Base-by-base conservation (phyloP, 2,888 invertebrate genomes). In the Oconnorella tubifera region DNA sequence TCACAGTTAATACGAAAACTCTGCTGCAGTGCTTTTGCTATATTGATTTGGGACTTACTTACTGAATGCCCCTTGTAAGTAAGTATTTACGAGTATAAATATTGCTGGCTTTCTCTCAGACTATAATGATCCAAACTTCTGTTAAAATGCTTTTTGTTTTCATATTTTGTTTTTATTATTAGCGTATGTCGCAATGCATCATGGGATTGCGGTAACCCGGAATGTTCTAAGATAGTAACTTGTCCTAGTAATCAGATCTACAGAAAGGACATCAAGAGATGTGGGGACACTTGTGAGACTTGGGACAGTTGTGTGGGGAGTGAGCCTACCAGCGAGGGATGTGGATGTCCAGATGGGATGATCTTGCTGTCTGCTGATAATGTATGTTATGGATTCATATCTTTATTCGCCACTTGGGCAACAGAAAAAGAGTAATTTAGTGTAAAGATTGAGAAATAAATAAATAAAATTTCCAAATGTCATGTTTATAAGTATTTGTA, bases 161-260 rank as follows among this genome's bases (percentile, higher is more conserved):
- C n/a, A n/a, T n/a, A n/a, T n/a, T n/a, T 40, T 6, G 10, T 14
- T 40, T 40, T 53, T 50, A 49, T 25, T 19, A 25, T 32, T 56
- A 70, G 70, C 64, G 62, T 51, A 4, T 70, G 70, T 56, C 27
- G 32, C 27, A 63, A 63, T 27, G 70, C 64, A 2, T 57, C 53
- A 1, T 70, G 68, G 67, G 64, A 65, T 40, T 70, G 70, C 29
- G 57, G 56, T 2, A 65, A 68, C 48, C 59, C 33, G 3, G 48
- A 49, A 19, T 70, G 70, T 32, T 63, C 62, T 50, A 50, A 50
- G 3, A 48, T 58, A 2, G 68, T 68, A 29, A 56, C 32, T 27
- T 70, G 70, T 48, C 70, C 70, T 19, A 56, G 51, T 27, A 67
- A 66, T 59, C 68, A 65, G 59, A 56, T 66, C 25, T 66, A 59